Evolutionary conservation across 2,797 vertebrate species (phyloP), one percentile per base, ranked within the genome.

Genomic region (Tokudaia tokunoshimensis): DNA sequence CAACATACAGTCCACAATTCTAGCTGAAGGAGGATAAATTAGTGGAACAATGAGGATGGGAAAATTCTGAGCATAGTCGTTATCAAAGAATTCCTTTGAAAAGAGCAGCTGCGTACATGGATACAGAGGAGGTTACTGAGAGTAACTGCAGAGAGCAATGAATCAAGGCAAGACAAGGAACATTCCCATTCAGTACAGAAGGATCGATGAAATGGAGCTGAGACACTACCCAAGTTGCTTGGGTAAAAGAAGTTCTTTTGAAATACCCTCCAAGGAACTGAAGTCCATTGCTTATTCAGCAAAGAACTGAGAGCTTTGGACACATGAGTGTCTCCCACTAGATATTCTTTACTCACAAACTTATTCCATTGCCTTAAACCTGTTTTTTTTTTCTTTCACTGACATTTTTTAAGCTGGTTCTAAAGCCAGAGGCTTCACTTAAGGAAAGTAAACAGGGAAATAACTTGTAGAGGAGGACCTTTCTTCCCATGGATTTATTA

Each of bases 1-100:
- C n/a, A 47, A 96, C 86, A 78, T 74, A 29, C 85, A 93, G 80
- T 41, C 12, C 70, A 47, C 57, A 82, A 80, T 72, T 89, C 29
- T 19, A 94, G n/a, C 50, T 24, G 55, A 85, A 29, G 6, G 15
- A 94, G 10, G 5, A 20, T 57, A 76, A 94, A 91, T 86, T 41
- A 94, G 80, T 75, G 78, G 89, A 89, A 22, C 44, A 72, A 80
- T 89, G 65, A 67, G 15, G 12, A 55, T 37, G 26, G 2, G 9
- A n/a, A 76, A 72, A 91, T 78, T 81, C 13, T 72, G 47, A 94
- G 72, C n/a, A 67, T 31, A 44, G 83, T 91, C 74, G 29, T 31
- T 92, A 67, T 3, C 19, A 83, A 92, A 87, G 61, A 75, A 52
- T 52, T 55, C 50, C 31, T 47, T 55, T 57, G 72, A 52, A 91